Percentiles rank a stretch among this genome's conserved stretches.
These are phyloP conservation scores for Machimus rusticus DNA, from an alignment of 2,888 invertebrate genomes.

Conservation along the genomic window DNA sequence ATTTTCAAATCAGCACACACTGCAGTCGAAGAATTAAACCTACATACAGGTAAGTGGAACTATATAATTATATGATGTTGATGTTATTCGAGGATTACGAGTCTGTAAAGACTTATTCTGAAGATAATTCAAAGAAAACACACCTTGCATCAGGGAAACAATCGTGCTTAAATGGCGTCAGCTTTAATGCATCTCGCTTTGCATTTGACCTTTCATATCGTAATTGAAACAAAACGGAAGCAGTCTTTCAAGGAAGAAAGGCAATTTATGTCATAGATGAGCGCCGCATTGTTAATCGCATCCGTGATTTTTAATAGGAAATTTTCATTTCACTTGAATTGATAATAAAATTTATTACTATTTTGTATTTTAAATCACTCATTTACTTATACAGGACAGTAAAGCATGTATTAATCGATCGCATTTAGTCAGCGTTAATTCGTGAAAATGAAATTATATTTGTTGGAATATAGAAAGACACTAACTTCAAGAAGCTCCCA, in stretches of 20 bases:
- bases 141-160: background rate
- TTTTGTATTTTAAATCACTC: too few relatives aligned
- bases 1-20: background rate
- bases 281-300: background rate
- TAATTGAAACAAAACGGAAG: background rate
- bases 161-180: background rate
- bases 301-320: background rate
- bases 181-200: background rate
- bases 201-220: background rate
- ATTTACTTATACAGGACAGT: too few relatives aligned
- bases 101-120: background rate
- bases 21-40: background rate
- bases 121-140: background rate
- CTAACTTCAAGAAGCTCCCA: too few relatives aligned
- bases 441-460: too few relatives aligned
- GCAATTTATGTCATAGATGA: background rate
- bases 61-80: background rate
- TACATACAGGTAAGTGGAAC: background rate
- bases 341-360: background rate
- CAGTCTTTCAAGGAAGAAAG: background rate
- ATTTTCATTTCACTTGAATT: background rate
- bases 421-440: too few relatives aligned
- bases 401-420: too few relatives aligned
- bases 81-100: background rate
- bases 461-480: too few relatives aligned